phyloP scores from a whole-genome alignment of 2,113 vertebrate species.

The Ramphastos sulfuratus region DNA sequence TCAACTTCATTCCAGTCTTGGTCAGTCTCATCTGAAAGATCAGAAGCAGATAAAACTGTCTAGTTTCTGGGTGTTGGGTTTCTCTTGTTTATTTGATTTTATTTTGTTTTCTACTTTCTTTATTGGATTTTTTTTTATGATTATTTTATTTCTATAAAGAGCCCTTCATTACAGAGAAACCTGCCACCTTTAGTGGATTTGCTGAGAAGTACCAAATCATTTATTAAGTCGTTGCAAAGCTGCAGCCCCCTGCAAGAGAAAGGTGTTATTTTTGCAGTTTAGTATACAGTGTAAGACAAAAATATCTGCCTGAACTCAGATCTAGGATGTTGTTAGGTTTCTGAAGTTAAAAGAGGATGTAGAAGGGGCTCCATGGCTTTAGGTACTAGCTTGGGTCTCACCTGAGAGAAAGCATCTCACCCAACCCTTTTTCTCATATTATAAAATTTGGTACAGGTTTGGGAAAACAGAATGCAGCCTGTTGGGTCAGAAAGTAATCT shows the following conservation, averaged over 20 bases:
- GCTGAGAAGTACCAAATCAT: not conserved
- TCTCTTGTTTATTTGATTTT: not conserved
- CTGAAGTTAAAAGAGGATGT: not conserved
- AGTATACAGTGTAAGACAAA: not conserved
- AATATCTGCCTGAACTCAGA: not conserved
- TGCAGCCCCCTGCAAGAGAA: not conserved
- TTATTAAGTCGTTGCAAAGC: not conserved
- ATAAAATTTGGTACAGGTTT: not conserved
- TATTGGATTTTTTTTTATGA: not conserved
- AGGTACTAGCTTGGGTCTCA: not conserved
- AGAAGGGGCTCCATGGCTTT: not conserved
- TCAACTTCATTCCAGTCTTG: not conserved
- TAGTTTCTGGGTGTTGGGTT: not conserved
- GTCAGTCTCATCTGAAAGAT: not conserved
- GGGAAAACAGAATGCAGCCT: not conserved
- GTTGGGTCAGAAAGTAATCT: not conserved
- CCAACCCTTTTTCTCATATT: not conserved
- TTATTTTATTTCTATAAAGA: not conserved
- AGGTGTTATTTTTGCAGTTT: constrained; percentile 2
- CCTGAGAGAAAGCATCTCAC: not conserved
- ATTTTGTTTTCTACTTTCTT: not conserved
- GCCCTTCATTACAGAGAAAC: not conserved
- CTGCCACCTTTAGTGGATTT: not conserved
- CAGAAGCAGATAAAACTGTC: not conserved
- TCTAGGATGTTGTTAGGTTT: not conserved